Conservation (phyloP, 2,113 vertebrate species). For the Tragelaphus imberbis region DNA sequence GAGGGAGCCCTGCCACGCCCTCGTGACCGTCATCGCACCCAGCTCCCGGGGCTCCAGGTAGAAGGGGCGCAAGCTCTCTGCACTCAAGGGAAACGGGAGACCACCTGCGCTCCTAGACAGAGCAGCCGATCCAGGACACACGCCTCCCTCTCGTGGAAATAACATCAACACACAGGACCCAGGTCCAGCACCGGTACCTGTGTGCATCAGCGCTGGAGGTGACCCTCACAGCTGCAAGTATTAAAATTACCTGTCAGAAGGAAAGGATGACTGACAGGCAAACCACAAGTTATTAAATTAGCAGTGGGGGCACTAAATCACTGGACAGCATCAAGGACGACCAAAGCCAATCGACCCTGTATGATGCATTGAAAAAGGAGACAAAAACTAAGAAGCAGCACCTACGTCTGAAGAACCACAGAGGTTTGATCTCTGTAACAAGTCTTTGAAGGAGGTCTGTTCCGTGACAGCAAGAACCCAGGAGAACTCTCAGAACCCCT, state of each 20-base stretch:
- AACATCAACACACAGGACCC: neutral
- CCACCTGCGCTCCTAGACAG: neutral
- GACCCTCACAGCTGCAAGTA: accelerated
- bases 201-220: neutral
- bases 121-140: neutral
- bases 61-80: no score
- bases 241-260: no score
- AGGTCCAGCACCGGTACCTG: accelerated
- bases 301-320: neutral
- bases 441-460: neutral
- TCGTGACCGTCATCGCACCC: neutral
- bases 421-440: neutral
- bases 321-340: neutral
- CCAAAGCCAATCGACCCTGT: neutral
- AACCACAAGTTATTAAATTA: neutral
- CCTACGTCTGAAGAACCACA: accelerated
- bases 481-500: neutral
- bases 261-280: accelerated
- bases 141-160: no score
- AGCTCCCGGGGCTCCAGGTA: neutral
- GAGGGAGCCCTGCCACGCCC: neutral
- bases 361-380: neutral
- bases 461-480: accelerated
- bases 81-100: no score
- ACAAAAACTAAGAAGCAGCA: neutral